phyloP scores from a whole-genome alignment of 37 sponge, comb jelly and placozoan genomes.

The Axinella damicornis region DNA sequence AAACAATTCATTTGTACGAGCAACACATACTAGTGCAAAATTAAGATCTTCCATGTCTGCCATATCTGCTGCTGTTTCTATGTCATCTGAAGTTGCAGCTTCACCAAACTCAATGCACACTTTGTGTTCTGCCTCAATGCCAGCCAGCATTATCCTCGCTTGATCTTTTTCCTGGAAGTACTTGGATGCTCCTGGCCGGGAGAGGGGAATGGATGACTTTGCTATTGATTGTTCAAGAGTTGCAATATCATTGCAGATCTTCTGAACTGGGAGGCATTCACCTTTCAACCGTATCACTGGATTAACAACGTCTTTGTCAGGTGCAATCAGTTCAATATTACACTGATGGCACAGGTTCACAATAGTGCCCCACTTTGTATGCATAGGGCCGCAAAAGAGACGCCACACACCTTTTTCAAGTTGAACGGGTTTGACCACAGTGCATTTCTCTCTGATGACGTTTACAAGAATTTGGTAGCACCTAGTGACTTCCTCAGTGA shows the following conservation, averaged over 20 bases:
- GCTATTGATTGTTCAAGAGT: neutral
- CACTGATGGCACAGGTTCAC: neutral
- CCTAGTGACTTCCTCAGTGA: too few species aligned
- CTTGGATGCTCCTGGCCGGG: constrained; percentile 33
- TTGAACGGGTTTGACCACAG: neutral
- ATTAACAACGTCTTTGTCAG: neutral
- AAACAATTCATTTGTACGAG: constrained; percentile 7
- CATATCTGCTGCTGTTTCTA: neutral
- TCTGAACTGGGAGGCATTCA: neutral
- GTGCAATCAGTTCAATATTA: neutral
- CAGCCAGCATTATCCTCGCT: constrained; percentile 10
- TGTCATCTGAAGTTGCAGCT: neutral
- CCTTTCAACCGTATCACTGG: constrained; percentile 17
- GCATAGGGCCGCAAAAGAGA: constrained; percentile 13
- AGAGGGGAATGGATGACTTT: neutral
- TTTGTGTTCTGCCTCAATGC: constrained; percentile 16
- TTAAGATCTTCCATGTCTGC: neutral
- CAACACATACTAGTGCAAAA: constrained; percentile 9
- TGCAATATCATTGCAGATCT: neutral
- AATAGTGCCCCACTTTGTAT: constrained; percentile 13
- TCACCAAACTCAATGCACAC: constrained; percentile 53
- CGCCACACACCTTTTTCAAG: constrained; percentile 47
- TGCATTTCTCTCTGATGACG: constrained; percentile 47
- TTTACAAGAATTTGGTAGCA: too few species aligned
- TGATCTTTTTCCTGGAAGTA: constrained; percentile 26